Conservation (phyloP, 2,113 vertebrate genomes). For the Malurus elegans region DNA sequence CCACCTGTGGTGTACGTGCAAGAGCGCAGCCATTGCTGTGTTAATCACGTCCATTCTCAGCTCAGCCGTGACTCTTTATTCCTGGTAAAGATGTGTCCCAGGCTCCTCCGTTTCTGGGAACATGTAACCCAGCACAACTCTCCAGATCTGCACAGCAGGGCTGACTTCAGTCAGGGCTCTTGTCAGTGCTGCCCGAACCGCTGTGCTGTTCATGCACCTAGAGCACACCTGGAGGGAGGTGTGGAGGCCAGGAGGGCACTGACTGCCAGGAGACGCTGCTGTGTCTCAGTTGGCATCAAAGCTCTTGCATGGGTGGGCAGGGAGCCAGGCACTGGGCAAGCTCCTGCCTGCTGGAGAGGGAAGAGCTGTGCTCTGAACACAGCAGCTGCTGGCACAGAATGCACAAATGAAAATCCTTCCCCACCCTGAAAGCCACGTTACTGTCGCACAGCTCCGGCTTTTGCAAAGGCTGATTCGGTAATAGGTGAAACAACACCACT, state of each 20-base stretch:
- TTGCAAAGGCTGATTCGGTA: not conserved
- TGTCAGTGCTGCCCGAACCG: not conserved
- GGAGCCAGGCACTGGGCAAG: not conserved
- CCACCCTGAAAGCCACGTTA: not conserved
- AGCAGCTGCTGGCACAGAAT: not conserved
- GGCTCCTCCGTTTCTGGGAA: not conserved
- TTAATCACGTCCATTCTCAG: not conserved
- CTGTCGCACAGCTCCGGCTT: not conserved
- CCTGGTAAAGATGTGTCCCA: accelerated
- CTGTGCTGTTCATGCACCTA: not conserved
- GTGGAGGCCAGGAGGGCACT: not conserved
- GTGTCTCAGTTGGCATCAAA: not conserved
- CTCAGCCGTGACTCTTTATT: accelerated
- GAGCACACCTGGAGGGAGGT: not conserved
- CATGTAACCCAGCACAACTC: not conserved
- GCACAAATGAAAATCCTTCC: not conserved
- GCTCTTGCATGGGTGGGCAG: not conserved
- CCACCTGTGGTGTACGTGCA: not conserved
- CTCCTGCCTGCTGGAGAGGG: not conserved
- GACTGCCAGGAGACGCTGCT: not conserved
- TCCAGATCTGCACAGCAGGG: too few relatives aligned
- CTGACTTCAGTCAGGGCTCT: not conserved
- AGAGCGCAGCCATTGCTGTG: not conserved
- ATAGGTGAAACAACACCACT: not conserved
- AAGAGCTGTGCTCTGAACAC: not conserved